A percentile compares a stretch with the other conserved stretches of the same genome.
These are phyloP conservation scores for Lophotriccus pileatus DNA, from an alignment of 2,797 vertebrate species.

Conservation along the genomic window DNA sequence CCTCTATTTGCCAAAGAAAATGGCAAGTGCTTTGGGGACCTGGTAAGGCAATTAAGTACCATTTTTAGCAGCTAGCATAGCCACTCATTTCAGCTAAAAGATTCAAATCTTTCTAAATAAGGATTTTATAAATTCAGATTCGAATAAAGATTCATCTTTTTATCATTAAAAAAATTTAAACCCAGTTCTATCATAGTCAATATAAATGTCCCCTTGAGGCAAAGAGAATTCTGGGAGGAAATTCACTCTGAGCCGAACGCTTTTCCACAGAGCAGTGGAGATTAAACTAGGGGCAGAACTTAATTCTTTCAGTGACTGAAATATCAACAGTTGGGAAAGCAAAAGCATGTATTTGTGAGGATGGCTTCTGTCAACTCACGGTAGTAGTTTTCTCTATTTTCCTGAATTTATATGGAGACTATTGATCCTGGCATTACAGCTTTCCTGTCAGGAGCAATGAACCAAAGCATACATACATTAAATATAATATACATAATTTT, in stretches of 20 bases:
- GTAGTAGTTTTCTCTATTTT: not conserved
- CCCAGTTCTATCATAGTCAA: not conserved
- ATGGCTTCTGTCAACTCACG: not conserved
- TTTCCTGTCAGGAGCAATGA: not conserved
- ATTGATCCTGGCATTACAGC: not conserved
- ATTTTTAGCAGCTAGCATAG: not conserved
- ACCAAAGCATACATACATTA: not conserved
- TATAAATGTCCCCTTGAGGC: not conserved
- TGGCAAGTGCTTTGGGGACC: not conserved
- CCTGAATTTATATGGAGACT: not conserved
- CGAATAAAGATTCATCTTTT: slow-evolving; percentile 9
- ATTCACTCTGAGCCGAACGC: not conserved
- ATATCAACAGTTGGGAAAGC: not conserved
- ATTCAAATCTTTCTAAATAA: slow-evolving; percentile 14
- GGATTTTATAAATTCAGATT: not conserved
- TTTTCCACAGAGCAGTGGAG: not conserved
- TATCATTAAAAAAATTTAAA: not conserved
- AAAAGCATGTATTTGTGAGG: not conserved
- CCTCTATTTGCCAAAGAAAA: slow-evolving; percentile 18
- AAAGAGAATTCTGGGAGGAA: not conserved
- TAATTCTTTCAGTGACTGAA: not conserved
- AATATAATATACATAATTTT: not conserved
- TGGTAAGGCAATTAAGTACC: not conserved
- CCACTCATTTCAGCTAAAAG: not conserved
- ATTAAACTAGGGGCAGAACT: not conserved